phyloP scores from a whole-genome alignment of 2,797 vertebrate species.

The Aplochiton taeniatus region DNA sequence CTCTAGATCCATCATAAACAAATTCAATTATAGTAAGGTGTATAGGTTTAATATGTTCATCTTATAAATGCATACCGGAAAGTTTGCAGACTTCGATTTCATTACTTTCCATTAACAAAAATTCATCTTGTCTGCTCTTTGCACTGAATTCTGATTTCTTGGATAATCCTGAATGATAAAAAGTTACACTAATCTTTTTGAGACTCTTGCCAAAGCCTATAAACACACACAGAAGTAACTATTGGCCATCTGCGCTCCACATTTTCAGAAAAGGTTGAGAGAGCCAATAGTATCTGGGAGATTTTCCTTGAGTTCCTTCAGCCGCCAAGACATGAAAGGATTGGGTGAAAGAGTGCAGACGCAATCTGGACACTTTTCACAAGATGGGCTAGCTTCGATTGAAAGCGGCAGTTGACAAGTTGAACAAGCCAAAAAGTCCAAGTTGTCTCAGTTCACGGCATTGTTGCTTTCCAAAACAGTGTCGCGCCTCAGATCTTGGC shows the following conservation, averaged over 20 bases:
- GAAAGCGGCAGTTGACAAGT: conserved; percentile 66
- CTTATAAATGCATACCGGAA: not conserved
- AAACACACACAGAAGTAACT: conserved; percentile 35
- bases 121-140: conserved; percentile 29
- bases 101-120: conserved; percentile 19
- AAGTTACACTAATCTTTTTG: conserved; percentile 44
- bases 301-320: conserved; percentile 50
- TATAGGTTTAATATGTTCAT: too few relatives aligned
- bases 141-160: conserved; percentile 45
- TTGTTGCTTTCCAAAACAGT: conserved; percentile 48
- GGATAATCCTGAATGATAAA: conserved; percentile 32
- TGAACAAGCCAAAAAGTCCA: conserved; percentile 62
- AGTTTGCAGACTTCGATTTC: not conserved
- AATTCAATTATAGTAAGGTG: too few relatives aligned
- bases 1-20: too few relatives aligned
- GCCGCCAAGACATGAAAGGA: conserved; percentile 64
- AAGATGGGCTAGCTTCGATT: conserved; percentile 52
- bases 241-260: conserved; percentile 70
- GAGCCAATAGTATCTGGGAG: conserved; percentile 56
- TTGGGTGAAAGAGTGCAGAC: conserved; percentile 58
- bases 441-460: conserved; percentile 46
- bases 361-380: conserved; percentile 64
- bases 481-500: conserved; percentile 33
- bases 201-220: conserved; percentile 41
- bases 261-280: conserved; percentile 63